Evolutionary conservation across 2,888 invertebrate species (phyloP).

Genomic region (Celastrina argiolus): DNA sequence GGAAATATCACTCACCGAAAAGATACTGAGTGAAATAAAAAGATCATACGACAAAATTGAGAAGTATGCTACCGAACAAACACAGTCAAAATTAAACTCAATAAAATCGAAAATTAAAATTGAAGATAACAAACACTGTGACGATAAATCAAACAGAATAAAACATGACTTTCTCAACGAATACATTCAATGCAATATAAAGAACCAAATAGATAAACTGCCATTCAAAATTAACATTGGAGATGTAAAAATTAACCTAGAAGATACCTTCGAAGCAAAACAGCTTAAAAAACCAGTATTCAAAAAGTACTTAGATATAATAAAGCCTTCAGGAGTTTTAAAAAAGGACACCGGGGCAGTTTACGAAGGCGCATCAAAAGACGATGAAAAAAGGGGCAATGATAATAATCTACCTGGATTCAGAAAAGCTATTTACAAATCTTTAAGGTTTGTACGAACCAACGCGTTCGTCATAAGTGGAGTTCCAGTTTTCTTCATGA

Average conservation of each 20-base stretch:
- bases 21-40: slow-evolving; percentile 51
- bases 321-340: slow-evolving; percentile 27
- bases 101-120: slow-evolving; percentile 19
- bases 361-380: neutral
- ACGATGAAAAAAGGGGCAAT: slow-evolving; percentile 28
- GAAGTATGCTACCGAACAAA: slow-evolving; percentile 26
- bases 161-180: slow-evolving; percentile 32
- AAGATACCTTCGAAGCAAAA: slow-evolving; percentile 24
- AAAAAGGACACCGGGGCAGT: neutral
- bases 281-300: slow-evolving; percentile 18
- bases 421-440: slow-evolving; percentile 33
- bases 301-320: slow-evolving; percentile 43
- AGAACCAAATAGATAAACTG: slow-evolving; percentile 53
- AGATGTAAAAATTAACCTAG: slow-evolving; percentile 30
- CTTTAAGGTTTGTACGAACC: slow-evolving; percentile 46
- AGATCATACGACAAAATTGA: slow-evolving; percentile 35
- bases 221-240: slow-evolving; percentile 44
- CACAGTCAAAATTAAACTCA: neutral
- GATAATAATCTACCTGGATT: slow-evolving; percentile 7
- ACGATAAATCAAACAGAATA: slow-evolving; percentile 20
- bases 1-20: slow-evolving; percentile 51
- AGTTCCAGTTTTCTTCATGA: slow-evolving; percentile 55
- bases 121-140: slow-evolving; percentile 23
- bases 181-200: slow-evolving; percentile 51
- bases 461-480: slow-evolving; percentile 53